Percentiles rank a stretch among this genome's conserved stretches.
These are phyloP conservation scores for Anser brachyrhynchus DNA, from an alignment of 2,113 vertebrate species.

Conservation along the genomic window DNA sequence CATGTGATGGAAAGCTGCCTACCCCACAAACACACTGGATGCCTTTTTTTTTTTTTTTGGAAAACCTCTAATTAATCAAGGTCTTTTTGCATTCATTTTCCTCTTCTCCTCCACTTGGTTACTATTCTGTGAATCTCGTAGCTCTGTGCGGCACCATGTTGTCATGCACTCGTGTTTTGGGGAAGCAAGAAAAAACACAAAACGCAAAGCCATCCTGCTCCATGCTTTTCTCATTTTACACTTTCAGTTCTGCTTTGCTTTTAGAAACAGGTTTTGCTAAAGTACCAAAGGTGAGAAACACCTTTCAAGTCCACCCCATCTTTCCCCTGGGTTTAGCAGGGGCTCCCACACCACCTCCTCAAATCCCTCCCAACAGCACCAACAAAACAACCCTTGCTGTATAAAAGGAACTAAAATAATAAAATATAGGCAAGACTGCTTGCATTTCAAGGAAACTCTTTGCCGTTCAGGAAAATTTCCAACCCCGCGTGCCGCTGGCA, in stretches of 20 bases:
- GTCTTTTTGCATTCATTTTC: not conserved
- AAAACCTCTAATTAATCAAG: not conserved
- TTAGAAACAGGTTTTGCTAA: not conserved
- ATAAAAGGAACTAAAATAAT: not conserved
- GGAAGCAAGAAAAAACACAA: not conserved
- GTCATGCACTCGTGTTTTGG: fast-evolving
- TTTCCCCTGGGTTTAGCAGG: not conserved
- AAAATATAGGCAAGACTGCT: not conserved
- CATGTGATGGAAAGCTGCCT: not conserved
- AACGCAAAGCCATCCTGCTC: not conserved
- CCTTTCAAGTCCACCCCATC: not conserved
- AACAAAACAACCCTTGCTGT: fast-evolving
- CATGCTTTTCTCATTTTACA: not conserved
- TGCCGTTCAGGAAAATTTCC: not conserved
- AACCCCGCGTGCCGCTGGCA: not conserved
- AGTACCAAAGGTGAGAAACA: not conserved
- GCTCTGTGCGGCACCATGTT: not conserved
- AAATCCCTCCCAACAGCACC: fast-evolving
- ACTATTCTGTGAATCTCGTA: not conserved
- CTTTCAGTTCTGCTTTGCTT: not conserved
- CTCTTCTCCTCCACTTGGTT: not conserved
- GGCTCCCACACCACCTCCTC: not conserved
- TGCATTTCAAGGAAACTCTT: not conserved
- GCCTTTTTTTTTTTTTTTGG: not conserved
- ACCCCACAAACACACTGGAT: not conserved